Conservation (phyloP, 2,797 vertebrate species). For the Yasuhikotakia modesta region DNA sequence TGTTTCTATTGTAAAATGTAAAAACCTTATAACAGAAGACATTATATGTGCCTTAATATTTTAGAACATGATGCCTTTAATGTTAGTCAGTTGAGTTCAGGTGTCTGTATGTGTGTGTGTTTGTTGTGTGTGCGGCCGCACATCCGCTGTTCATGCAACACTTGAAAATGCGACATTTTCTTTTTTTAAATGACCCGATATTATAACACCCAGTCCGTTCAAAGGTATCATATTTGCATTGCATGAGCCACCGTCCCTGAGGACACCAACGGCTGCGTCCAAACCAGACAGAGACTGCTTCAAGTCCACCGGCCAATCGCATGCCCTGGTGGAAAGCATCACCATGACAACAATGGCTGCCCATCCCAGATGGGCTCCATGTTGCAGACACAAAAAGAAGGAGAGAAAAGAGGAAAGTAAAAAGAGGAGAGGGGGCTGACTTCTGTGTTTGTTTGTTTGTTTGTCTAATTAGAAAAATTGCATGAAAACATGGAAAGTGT, state of each 20-base stretch:
- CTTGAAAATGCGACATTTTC: conserved; percentile 23
- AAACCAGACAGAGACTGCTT: conserved; percentile 52
- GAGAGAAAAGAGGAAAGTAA: conserved; percentile 15
- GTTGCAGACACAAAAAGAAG: conserved; percentile 61
- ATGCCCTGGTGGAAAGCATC: conserved; percentile 51
- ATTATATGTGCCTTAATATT: not conserved
- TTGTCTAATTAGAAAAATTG: conserved; percentile 20
- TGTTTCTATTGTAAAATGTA: not conserved
- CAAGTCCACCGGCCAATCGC: conserved; percentile 55
- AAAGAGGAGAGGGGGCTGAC: conserved; percentile 18
- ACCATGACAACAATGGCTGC: conserved; percentile 58
- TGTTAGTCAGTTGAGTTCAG: not conserved
- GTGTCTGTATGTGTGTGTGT: not conserved
- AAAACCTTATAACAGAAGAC: not conserved
- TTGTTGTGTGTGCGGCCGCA: not conserved
- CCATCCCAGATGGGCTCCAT: conserved; percentile 63
- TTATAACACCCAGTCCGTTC: conserved; percentile 45
- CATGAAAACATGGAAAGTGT: conserved; percentile 1
- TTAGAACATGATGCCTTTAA: not conserved
- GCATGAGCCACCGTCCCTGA: conserved; percentile 53
- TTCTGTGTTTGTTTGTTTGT: conserved; percentile 31
- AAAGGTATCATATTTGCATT: conserved; percentile 62
- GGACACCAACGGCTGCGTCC: conserved; percentile 57
- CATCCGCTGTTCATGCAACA: not conserved
- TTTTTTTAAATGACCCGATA: conserved; percentile 17